These are phyloP conservation scores for Rhyacophila brunnea DNA, from an alignment of 1,140 invertebrate genomes.

Conservation along the genomic window DNA sequence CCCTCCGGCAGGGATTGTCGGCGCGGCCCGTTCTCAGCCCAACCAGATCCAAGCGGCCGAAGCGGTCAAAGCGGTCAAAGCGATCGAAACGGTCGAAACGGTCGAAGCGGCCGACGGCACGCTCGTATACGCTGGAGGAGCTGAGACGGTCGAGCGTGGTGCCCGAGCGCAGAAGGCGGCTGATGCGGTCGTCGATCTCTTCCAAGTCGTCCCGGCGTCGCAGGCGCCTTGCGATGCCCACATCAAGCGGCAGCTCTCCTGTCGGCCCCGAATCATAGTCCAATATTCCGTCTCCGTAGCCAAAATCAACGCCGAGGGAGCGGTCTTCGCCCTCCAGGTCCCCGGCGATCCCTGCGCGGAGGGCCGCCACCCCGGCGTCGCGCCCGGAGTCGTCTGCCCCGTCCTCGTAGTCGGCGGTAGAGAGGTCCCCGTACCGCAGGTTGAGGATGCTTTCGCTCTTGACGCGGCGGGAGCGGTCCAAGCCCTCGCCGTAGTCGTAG, in stretches of 20 bases:
- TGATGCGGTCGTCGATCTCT: conserved; percentile 9
- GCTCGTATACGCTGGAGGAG: conserved; percentile 9
- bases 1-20: conserved; percentile 8
- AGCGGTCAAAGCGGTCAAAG: conserved; percentile 7
- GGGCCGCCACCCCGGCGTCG: not conserved
- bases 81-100: too few relatives aligned
- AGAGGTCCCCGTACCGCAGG: not conserved
- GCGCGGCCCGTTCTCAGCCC: not conserved
- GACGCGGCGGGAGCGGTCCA: conserved; percentile 11
- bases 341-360: not conserved
- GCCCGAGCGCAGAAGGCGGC: conserved; percentile 12
- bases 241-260: not conserved
- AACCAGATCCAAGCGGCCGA: conserved; percentile 13
- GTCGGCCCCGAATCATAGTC: conserved; percentile 20
- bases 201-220: not conserved
- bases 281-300: conserved; percentile 24
- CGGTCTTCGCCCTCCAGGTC: conserved; percentile 20
- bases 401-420: conserved; percentile 16
- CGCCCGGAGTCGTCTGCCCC: conserved; percentile 7
- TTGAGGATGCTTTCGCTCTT: conserved; percentile 13
- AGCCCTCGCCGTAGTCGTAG: conserved; percentile 30
- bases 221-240: not conserved
- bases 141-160: conserved; percentile 21
- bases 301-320: conserved; percentile 19
- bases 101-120: conserved; percentile 12